These are phyloP conservation scores for Eristalis pertinax DNA, from an alignment of 2,888 invertebrate genomes.

Conservation along the genomic window DNA sequence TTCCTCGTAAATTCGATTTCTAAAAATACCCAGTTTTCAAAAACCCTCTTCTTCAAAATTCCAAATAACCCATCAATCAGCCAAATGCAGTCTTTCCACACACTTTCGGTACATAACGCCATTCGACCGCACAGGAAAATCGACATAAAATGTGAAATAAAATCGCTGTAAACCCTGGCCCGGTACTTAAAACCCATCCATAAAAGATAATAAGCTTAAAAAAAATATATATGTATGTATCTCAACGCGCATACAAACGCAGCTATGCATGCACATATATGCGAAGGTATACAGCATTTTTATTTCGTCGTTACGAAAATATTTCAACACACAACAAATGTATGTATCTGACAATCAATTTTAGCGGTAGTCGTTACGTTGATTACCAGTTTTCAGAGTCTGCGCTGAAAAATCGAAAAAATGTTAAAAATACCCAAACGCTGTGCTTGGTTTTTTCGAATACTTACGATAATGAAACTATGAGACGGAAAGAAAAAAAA, in stretches of 20 bases:
- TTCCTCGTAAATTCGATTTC: too few relatives aligned
- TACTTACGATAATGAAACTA: constrained; percentile 60
- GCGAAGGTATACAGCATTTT: neutral
- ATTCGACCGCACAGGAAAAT: neutral
- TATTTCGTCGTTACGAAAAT: constrained; percentile 28
- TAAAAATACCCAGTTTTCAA: too few relatives aligned
- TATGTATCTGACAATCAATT: constrained; percentile 38
- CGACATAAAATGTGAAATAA: neutral
- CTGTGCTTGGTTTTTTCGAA: constrained; percentile 55
- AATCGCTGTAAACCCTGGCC: constrained; percentile 9
- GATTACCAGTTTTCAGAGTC: constrained; percentile 65
- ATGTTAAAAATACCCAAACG: constrained; percentile 55
- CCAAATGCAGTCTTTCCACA: too few relatives aligned
- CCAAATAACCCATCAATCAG: too few relatives aligned
- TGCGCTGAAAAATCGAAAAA: constrained; percentile 51
- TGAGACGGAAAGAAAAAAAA: constrained; percentile 27
- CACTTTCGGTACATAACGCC: too few relatives aligned
- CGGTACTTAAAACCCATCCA: constrained; percentile 27
- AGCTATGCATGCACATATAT: neutral
- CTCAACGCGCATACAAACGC: neutral
- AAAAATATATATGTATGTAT: neutral
- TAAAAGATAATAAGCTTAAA: constrained; percentile 46
- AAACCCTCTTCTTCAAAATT: too few relatives aligned
- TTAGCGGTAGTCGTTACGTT: constrained; percentile 23
- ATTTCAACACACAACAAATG: constrained; percentile 57